Conservation (phyloP, 2,797 vertebrate species). For the Danio kyathit region DNA sequence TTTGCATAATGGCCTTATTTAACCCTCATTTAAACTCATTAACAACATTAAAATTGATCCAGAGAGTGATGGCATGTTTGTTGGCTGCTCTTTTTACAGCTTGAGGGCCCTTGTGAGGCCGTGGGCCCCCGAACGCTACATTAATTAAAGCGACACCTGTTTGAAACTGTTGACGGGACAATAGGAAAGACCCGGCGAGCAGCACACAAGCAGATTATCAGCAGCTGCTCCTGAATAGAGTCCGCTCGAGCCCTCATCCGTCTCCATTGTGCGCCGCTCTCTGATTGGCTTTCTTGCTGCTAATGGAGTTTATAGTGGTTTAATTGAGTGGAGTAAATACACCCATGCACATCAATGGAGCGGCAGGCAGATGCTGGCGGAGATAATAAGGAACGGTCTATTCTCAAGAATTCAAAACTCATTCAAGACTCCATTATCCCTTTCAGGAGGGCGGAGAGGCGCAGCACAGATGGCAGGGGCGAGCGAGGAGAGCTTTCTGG, state of each 20-base stretch:
- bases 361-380: conserved; percentile 70
- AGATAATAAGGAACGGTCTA: conserved; percentile 53
- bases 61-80: conserved; percentile 31
- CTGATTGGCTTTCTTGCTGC: conserved; percentile 50
- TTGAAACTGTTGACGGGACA: conserved; percentile 41
- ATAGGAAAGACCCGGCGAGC: conserved; percentile 40
- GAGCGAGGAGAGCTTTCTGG: conserved; percentile 73
- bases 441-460: conserved; percentile 60
- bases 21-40: conserved; percentile 22
- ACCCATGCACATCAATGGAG: conserved; percentile 50
- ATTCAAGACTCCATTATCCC: conserved; percentile 70
- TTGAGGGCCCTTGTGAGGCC: neutral
- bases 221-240: conserved; percentile 56
- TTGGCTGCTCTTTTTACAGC: conserved; percentile 5
- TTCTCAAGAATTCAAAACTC: conserved; percentile 70
- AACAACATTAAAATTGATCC: neutral
- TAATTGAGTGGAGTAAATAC: conserved; percentile 78
- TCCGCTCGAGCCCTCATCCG: conserved; percentile 42
- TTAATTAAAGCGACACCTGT: conserved; percentile 41
- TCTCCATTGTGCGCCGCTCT: conserved; percentile 35
- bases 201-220: conserved; percentile 59
- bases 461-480: conserved; percentile 42
- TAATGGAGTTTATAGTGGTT: conserved; percentile 70
- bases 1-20: neutral
- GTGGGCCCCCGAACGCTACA: neutral